Percentiles rank a stretch among this genome's conserved stretches.
phyloP scores from a whole-genome alignment of 2,888 invertebrate species.

The Dynastes hyllus region DNA sequence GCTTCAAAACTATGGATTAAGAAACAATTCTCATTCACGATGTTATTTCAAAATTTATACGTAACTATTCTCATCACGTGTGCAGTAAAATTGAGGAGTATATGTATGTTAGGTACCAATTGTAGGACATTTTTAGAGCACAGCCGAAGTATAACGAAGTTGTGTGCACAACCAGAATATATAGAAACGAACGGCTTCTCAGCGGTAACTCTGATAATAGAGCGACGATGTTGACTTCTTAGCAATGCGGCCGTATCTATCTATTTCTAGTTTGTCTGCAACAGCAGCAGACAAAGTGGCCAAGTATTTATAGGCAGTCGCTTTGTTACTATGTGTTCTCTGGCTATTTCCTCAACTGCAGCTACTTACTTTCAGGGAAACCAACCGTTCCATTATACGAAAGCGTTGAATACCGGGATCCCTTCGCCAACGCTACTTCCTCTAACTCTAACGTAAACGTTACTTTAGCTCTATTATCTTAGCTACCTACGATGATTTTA shows the following conservation, averaged over 20 bases:
- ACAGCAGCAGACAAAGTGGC: constrained; percentile 58
- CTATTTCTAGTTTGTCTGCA: constrained; percentile 60
- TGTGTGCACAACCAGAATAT: constrained; percentile 30
- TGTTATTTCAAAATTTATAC: too few species aligned
- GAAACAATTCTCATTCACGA: too few species aligned
- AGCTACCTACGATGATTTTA: constrained; percentile 26
- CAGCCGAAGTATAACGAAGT: constrained; percentile 17
- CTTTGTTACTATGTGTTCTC: constrained; percentile 60
- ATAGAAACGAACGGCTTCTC: constrained; percentile 34
- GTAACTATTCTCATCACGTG: too few species aligned
- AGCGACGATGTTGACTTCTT: constrained; percentile 59
- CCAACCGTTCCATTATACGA: constrained; percentile 46
- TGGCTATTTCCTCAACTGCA: constrained; percentile 58
- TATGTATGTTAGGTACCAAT: not conserved
- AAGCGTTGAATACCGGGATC: constrained; percentile 4
- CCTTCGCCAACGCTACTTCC: constrained; percentile 9
- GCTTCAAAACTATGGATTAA: too few species aligned
- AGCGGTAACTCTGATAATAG: constrained; percentile 55
- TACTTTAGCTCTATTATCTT: constrained; percentile 38
- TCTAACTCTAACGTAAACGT: constrained; percentile 36
- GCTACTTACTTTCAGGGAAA: constrained; percentile 52
- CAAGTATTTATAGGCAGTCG: constrained; percentile 59
- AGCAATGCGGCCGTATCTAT: constrained; percentile 61
- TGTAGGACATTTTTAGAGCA: constrained; percentile 7
- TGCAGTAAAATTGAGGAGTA: too few species aligned